Evolutionary conservation across 2,888 invertebrate species (phyloP).

Genomic region (Machimus rusticus): DNA sequence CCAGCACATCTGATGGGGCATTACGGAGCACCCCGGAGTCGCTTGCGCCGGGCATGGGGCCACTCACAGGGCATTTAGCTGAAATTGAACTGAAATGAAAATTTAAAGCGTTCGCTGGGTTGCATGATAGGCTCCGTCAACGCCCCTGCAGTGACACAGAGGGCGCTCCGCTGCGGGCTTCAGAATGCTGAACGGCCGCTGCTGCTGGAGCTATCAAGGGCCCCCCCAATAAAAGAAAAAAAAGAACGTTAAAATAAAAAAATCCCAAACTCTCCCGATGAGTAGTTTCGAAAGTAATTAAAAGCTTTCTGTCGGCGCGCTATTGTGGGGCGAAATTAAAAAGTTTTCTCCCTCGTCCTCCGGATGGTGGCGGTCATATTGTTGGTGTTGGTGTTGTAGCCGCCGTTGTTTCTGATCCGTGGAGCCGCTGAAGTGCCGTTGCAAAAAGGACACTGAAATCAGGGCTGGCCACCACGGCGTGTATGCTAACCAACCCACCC

Average conservation of each 20-base stretch:
- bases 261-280: conserved; percentile 5
- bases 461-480: not conserved
- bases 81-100: conserved; percentile 15
- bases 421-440: not conserved
- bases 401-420: not conserved
- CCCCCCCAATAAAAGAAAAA: not conserved
- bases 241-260: not conserved
- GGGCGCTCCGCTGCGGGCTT: not conserved
- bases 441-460: not conserved
- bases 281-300: conserved; percentile 25
- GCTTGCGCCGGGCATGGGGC: not conserved
- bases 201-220: not conserved
- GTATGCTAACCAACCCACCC: not conserved
- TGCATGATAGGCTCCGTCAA: not conserved
- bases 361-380: not conserved
- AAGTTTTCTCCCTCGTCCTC: not conserved
- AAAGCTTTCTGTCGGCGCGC: conserved; percentile 12
- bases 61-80: not conserved
- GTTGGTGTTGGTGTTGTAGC: not conserved
- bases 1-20: not conserved
- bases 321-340: conserved; percentile 25
- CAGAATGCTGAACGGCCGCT: not conserved
- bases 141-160: not conserved
- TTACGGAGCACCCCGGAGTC: not conserved
- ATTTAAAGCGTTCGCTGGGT: not conserved